Evolutionary conservation across 2,888 invertebrate genomes (phyloP).

Genomic region (Drosophila eohydei): DNA sequence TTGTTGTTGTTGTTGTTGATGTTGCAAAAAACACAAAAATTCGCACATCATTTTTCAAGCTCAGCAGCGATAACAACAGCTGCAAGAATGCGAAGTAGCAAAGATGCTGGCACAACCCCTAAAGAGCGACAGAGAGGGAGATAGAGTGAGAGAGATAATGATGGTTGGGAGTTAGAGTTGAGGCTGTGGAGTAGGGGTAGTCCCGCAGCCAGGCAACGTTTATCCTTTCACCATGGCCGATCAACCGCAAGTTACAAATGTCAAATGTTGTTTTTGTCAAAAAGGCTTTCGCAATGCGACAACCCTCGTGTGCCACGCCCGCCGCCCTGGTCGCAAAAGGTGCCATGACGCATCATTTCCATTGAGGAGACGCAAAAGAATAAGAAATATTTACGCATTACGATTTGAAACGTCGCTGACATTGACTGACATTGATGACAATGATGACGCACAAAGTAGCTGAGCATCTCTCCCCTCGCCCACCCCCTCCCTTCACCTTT

Average conservation of each 20-base stretch:
- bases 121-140: background rate
- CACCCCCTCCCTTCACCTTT: background rate
- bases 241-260: conserved; percentile 81
- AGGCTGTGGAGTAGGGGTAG: background rate
- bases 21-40: conserved; percentile 43
- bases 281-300: conserved; percentile 54
- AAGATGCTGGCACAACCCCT: conserved; percentile 39
- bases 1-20: conserved; percentile 7
- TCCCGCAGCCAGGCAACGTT: conserved; percentile 34
- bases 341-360: conserved; percentile 74
- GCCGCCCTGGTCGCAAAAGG: conserved; percentile 43
- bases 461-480: background rate
- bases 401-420: conserved; percentile 61
- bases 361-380: conserved; percentile 40
- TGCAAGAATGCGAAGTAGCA: conserved; percentile 62
- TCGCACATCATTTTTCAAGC: conserved; percentile 79
- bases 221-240: conserved; percentile 71
- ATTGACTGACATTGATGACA: conserved; percentile 76
- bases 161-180: background rate
- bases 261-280: conserved; percentile 74
- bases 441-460: conserved; percentile 54
- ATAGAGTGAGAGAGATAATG: background rate
- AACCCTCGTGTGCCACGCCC: conserved; percentile 43
- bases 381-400: conserved; percentile 60
- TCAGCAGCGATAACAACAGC: conserved; percentile 66